phyloP scores from a whole-genome alignment of 1,140 invertebrate genomes.

The Lerema accius region DNA sequence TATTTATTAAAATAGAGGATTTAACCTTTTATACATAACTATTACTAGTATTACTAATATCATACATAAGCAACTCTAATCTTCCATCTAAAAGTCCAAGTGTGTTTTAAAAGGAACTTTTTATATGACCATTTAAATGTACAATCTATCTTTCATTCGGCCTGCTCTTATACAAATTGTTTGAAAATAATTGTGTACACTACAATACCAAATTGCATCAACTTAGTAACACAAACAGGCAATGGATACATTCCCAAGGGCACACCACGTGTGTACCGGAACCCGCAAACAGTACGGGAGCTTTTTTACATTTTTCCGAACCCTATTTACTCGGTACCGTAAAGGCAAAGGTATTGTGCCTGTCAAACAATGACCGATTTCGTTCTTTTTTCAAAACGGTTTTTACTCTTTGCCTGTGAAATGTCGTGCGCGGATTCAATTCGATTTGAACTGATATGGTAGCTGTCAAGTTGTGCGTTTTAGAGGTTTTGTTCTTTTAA shows the following conservation, averaged over 20 bases:
- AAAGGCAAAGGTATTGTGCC: slow-evolving; percentile 79
- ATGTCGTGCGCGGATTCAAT: slow-evolving; percentile 55
- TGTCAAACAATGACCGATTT: slow-evolving; percentile 69
- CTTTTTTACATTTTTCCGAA: slow-evolving; percentile 77
- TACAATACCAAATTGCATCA: no score
- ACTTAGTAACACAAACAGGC: not conserved
- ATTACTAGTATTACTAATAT: no score
- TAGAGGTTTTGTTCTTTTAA: slow-evolving; percentile 39
- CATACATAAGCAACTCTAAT: no score
- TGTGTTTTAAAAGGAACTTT: no score
- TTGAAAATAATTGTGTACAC: no score
- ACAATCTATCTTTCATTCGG: no score
- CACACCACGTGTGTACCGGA: slow-evolving; percentile 76
- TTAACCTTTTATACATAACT: no score
- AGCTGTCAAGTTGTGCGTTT: slow-evolving; percentile 46
- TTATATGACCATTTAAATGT: no score
- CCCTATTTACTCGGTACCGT: slow-evolving; percentile 78
- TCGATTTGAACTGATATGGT: slow-evolving; percentile 62
- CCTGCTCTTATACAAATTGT: no score
- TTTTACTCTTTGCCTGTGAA: slow-evolving; percentile 63
- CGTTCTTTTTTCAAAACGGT: slow-evolving; percentile 51
- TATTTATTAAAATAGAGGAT: no score
- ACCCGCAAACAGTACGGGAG: slow-evolving; percentile 68
- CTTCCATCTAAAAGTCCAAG: no score
- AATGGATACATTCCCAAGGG: slow-evolving; percentile 46